Base-by-base conservation (phyloP, 2,113 vertebrate genomes). In the Lamprotornis superbus region DNA sequence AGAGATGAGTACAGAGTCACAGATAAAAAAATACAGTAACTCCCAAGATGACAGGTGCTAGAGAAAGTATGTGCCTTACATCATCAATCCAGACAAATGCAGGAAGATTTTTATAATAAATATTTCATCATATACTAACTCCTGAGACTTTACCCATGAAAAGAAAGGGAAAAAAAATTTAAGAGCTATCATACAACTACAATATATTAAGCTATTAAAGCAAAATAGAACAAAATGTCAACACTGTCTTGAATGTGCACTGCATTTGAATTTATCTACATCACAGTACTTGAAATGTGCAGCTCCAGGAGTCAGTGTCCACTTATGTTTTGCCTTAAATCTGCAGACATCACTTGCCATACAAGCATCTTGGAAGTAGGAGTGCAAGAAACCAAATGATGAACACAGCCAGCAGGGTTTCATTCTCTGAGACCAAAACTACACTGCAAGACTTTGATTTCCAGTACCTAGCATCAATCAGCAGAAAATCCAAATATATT, bases 121-220 rank as follows among this genome's bases (percentile, higher is more conserved):
- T 97, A 95, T 76, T 95, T 96, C 86, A 97, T 97, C 94, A 86
- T 95, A 94, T 93, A 95, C 95, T 95, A 96, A 93, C 95, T 98
- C 96, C 96, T 96, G 95, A 97, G 94, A 93, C 87, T 96, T 96
- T 89, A 94, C 46, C 79, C 84, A 97, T 96, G 70, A 94, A 94
- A 95, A 97, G 80, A 95, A 81, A 91, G 89, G 77, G 77, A 75
- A 90, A 92, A 92, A 86, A 90, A 64, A 80, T 87, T 52, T 64
- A 75, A 86, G 92, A 94, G 91, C 89, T 93, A 95, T 96, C 82
- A 95, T 88, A 97, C 44, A 88, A 67, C 91, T 91, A 97, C 87
- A 96, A 94, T 86, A 87, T 94, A 97, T 95, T 96, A 96, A 97
- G 91, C 94, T 97, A 87, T 90, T 85, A 97, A 91, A 96, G 87